These are phyloP conservation scores for Melieria picta DNA, from an alignment of 2,888 invertebrate species.

Conservation along the genomic window DNA sequence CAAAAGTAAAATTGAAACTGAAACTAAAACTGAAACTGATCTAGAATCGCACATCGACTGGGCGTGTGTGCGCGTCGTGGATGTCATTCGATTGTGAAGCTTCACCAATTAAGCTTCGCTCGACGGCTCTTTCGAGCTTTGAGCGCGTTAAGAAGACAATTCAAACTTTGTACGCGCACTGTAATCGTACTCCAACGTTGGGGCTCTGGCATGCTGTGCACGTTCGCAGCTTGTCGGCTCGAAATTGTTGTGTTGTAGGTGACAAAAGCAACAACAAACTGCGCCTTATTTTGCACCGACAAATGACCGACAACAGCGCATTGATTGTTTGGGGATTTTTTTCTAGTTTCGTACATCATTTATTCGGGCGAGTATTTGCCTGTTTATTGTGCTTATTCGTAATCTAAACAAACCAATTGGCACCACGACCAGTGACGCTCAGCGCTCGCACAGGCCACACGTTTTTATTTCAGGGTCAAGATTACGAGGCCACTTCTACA, in stretches of 20 bases:
- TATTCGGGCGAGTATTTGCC: neutral
- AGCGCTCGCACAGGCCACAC: neutral
- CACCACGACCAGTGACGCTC: too few species aligned
- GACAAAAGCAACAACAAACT: neutral
- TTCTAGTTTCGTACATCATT: neutral
- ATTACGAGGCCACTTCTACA: neutral
- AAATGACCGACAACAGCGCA: neutral
- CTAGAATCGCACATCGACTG: constrained; percentile 7
- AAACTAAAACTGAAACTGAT: constrained; percentile 31
- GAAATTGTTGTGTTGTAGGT: neutral
- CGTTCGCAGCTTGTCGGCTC: neutral
- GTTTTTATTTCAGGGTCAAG: constrained; percentile 26
- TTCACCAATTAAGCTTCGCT: neutral
- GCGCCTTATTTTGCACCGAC: neutral
- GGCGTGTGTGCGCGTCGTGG: constrained; percentile 6
- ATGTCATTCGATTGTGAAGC: neutral
- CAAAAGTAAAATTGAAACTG: constrained; percentile 45
- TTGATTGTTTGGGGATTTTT: neutral
- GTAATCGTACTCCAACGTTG: neutral
- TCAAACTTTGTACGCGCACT: too few species aligned
- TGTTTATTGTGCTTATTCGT: neutral
- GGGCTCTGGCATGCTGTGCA: neutral
- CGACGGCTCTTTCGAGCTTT: constrained; percentile 22
- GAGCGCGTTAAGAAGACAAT: neutral
- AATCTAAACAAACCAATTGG: neutral